These are phyloP conservation scores for Dione juno DNA, from an alignment of 2,888 invertebrate genomes.

Conservation along the genomic window DNA sequence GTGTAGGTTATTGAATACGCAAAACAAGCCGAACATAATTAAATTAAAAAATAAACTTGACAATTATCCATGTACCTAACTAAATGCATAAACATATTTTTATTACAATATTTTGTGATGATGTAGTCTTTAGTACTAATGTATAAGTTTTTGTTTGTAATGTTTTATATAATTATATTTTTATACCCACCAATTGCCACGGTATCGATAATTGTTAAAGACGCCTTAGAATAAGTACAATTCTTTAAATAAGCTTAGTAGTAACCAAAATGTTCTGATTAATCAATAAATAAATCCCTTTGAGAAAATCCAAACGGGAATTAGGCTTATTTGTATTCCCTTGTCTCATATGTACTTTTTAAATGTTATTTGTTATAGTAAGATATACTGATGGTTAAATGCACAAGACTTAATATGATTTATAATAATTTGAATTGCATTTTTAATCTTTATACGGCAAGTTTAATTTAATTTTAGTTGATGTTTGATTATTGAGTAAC, in stretches of 20 bases:
- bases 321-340: too few relatives aligned
- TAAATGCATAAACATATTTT: background rate
- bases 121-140: background rate
- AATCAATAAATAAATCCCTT: background rate
- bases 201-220: conserved; percentile 28
- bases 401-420: too few relatives aligned
- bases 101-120: background rate
- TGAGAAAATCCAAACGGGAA: background rate
- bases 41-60: background rate
- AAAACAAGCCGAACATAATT: background rate
- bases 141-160: background rate
- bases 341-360: too few relatives aligned
- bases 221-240: conserved; percentile 44
- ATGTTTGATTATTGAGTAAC: too few relatives aligned
- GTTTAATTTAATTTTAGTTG: too few relatives aligned
- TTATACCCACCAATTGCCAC: conserved; percentile 37
- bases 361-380: too few relatives aligned
- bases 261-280: conserved; percentile 1
- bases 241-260: conserved; percentile 24
- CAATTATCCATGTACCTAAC: background rate
- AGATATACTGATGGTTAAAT: too few relatives aligned
- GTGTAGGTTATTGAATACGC: background rate
- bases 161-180: conserved; percentile 7
- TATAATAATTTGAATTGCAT: too few relatives aligned
- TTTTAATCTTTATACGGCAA: too few relatives aligned